phyloP scores from a whole-genome alignment of 2,888 invertebrate species.

The Ormyrus nitidulus region DNA sequence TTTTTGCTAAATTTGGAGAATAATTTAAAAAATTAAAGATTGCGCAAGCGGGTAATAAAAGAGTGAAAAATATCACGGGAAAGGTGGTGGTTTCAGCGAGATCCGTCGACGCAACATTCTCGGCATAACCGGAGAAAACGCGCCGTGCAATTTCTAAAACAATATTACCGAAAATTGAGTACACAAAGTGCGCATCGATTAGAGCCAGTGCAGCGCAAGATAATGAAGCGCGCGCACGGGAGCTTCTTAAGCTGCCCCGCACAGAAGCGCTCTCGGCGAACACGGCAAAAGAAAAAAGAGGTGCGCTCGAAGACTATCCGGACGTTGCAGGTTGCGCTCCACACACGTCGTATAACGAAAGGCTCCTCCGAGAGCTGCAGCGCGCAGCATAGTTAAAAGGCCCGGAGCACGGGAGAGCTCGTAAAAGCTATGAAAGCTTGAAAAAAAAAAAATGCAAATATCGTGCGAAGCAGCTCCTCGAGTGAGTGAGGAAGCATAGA shows the following conservation, averaged over 20 bases:
- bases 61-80: too few relatives aligned
- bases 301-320: background rate
- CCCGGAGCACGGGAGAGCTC: conserved; percentile 14
- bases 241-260: background rate
- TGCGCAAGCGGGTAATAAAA: too few relatives aligned
- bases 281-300: background rate
- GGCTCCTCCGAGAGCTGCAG: background rate
- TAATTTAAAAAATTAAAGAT: too few relatives aligned
- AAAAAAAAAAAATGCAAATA: conserved; percentile 53
- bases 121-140: background rate
- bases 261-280: background rate
- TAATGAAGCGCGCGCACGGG: conserved; percentile 16
- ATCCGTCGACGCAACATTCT: background rate
- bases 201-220: background rate
- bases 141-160: conserved; percentile 19
- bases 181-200: conserved; percentile 33
- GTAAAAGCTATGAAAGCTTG: conserved; percentile 51
- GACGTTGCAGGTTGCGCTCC: background rate
- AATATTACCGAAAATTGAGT: conserved; percentile 29
- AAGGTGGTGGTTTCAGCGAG: too few relatives aligned
- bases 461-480: conserved; percentile 40
- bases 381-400: background rate
- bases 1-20: too few relatives aligned
- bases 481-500: conserved; percentile 22
- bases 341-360: conserved; percentile 27